Conservation (phyloP, 2,797 vertebrate species). For the Liparis tanakae region DNA sequence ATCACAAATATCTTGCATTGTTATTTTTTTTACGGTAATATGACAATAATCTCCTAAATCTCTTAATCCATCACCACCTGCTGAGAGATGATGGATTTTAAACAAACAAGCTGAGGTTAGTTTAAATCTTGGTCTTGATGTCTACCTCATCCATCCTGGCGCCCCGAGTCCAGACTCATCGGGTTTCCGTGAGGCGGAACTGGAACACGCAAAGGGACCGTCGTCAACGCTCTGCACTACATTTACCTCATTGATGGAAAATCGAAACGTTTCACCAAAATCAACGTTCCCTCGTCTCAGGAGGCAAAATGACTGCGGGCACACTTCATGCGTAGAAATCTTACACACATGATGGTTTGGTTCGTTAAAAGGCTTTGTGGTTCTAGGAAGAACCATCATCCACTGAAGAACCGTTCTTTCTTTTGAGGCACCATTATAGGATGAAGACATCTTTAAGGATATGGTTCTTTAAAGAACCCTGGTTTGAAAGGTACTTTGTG, state of each 20-base stretch:
- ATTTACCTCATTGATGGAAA: conserved; percentile 14
- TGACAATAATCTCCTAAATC: conserved; percentile 46
- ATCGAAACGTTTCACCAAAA: conserved; percentile 30
- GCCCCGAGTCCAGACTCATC: neutral
- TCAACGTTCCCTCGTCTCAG: conserved; percentile 24
- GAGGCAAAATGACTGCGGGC: conserved; percentile 36
- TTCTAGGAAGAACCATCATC: too few relatives aligned
- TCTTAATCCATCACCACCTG: conserved; percentile 12
- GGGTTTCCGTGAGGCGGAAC: neutral
- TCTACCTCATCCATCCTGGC: neutral
- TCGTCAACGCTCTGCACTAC: conserved; percentile 23
- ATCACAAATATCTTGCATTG: conserved; percentile 6
- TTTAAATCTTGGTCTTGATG: conserved; percentile 25
- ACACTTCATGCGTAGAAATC: conserved; percentile 15
- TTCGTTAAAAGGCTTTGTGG: too few relatives aligned
- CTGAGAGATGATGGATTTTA: conserved; percentile 42
- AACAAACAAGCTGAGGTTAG: conserved; percentile 28
- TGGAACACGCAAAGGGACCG: conserved; percentile 3
- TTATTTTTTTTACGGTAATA: conserved; percentile 16
- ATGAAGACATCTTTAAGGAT: too few relatives aligned
- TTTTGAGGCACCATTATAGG: too few relatives aligned
- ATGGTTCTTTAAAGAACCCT: too few relatives aligned
- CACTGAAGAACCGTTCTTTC: too few relatives aligned
- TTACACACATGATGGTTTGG: neutral
- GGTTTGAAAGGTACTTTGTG: too few relatives aligned